Evolutionary conservation across 1,140 invertebrate species (phyloP), one percentile per base, ranked within the genome.

Genomic region (Listronotus oregonensis): DNA sequence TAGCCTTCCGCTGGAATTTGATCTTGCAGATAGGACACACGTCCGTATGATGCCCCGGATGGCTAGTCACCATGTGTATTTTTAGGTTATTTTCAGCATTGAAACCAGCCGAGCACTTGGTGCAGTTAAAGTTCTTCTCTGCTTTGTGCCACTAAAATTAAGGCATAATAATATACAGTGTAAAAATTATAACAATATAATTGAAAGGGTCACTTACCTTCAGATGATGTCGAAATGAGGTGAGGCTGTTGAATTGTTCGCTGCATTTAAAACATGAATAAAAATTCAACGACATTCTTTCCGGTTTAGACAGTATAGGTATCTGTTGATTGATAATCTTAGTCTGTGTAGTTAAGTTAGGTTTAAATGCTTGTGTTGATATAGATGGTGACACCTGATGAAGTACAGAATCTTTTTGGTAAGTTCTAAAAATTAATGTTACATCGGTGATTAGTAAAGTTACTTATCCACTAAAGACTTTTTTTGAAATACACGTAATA

Each of bases 1-100:
- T 86, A 12, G 89, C 89, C 43, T 88, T 77, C 52, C 89, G 79
- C 1, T 85, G 82, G 75, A 90, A 90, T 39, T 80, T 77, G 73
- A 80, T 78, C 47, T 81, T 76, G 75, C 89, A 91, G 69, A 87
- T 83, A 0, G 89, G 87, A 79, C 87, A 90, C 68, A 83, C 85
- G 39, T 80, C 81, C 44, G 82, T 77, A n/a, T 80, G 78, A 7
- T 37, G 27, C 78, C 78, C 82, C 71, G 88, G 85, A 66, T 73
- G 72, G n/a, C 62, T 42, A 5, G 83, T 85, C 27, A 86, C 86
- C 76, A 83, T 77, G 69, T 90, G 89, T 37, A 89, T 80, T 60
- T 77, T 77, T n/a, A 78, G 73, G 70, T 79, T 81, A 64, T 82
- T 81, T 67, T 87, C 84, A 62, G 86, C 79, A 77, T 89, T 89